These are phyloP conservation scores for Mesoclemmys tuberculata DNA, from an alignment of 2,113 vertebrate genomes.

Conservation along the genomic window DNA sequence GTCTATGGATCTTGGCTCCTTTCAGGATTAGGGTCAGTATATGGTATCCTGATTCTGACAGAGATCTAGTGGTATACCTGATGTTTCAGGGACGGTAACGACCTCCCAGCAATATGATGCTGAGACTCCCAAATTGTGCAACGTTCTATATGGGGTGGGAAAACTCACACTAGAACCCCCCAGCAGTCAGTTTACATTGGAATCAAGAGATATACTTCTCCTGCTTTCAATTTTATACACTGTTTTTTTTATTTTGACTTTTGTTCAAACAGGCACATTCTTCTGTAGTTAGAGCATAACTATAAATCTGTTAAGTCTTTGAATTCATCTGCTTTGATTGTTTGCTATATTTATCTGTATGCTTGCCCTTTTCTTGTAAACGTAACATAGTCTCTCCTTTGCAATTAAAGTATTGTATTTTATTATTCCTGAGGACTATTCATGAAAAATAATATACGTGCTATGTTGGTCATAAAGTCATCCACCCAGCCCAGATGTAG, in stretches of 20 bases:
- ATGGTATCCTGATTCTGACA: neutral
- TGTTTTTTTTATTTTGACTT: neutral
- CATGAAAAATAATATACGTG: neutral
- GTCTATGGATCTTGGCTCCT: neutral
- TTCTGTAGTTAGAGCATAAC: neutral
- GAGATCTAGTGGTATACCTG: accelerated
- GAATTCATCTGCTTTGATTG: neutral
- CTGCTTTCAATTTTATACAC: neutral
- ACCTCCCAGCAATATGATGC: accelerated
- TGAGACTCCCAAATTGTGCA: neutral
- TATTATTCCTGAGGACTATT: neutral
- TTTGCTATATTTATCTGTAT: neutral
- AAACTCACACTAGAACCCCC: neutral
- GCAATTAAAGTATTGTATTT: neutral
- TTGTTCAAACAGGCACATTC: neutral
- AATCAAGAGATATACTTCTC: neutral
- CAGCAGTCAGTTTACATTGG: neutral
- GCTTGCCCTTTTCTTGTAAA: neutral
- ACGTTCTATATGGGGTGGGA: accelerated
- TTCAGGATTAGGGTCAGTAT: neutral
- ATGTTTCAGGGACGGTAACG: accelerated
- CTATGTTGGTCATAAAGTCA: neutral
- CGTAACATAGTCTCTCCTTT: neutral
- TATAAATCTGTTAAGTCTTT: neutral
- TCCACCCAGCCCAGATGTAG: neutral